Evolutionary conservation across 1,140 invertebrate species (phyloP).

Genomic region (Musca domestica): DNA sequence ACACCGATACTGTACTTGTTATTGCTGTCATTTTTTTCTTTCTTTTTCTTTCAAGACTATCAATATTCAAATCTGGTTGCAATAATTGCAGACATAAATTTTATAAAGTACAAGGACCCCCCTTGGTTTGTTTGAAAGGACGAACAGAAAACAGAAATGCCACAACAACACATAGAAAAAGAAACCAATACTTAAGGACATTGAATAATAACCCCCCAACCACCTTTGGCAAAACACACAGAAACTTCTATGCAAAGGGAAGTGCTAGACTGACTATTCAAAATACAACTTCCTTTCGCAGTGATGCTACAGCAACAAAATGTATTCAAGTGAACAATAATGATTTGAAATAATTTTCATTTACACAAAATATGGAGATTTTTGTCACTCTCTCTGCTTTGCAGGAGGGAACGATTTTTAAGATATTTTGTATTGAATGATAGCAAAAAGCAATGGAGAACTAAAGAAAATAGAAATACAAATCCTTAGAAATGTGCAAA

Average conservation of each 20-base stretch:
- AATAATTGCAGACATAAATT: conserved; percentile 23
- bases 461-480: no score
- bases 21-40: conserved; percentile 6
- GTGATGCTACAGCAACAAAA: not conserved
- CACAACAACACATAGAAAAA: no score
- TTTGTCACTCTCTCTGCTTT: not conserved
- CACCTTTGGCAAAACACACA: not conserved
- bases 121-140: not conserved
- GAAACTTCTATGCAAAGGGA: not conserved
- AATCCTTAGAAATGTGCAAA: not conserved
- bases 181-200: not conserved
- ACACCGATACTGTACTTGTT: not conserved
- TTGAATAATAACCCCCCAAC: not conserved
- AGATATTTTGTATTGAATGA: not conserved
- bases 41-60: not conserved
- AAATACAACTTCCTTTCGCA: not conserved
- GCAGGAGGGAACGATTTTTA: not conserved
- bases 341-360: conserved; percentile 22
- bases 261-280: not conserved
- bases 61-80: conserved; percentile 15
- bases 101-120: not conserved
- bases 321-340: conserved; percentile 21
- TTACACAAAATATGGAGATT: conserved; percentile 10
- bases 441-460: not conserved
- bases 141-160: no score